Base-by-base conservation (phyloP, 92 coral and sea anemone species). In the Scolanthus callimorphus region DNA sequence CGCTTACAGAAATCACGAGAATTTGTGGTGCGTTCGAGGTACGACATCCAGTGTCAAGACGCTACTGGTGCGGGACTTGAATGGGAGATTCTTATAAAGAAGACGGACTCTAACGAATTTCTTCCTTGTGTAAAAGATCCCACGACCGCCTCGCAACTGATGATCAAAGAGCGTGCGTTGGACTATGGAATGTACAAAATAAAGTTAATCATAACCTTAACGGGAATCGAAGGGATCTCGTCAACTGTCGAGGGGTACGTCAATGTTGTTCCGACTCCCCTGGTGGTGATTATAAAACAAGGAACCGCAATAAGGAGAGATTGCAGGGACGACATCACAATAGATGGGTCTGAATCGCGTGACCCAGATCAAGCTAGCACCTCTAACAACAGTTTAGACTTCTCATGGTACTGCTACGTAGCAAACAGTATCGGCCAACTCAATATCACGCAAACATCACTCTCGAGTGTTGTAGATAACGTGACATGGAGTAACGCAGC, bases 331-430 rank as follows among this genome's bases (percentile, higher is more conserved):
- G 57, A 62, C 41, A 51, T 80, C 20, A n/a, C 21, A 1, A 46
- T 80, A n/a, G 77, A 73, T 53, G 86, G 80, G n/a, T 29, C 74
- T 25, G 70, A 65, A n/a, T 80, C 86, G 34, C 45, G 17, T 55
- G 86, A 80, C 29, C 86, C 76, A 1, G 86, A 80, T 17, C 17
- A 25, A 12, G 20, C 31, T 4, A 59, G 39, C 25, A 57, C 11
- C 22, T 26, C 25, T 9, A 49, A 54, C 27, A 65, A 49, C 20
- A 43, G 50, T 8, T 45, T 80, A 44, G 34, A 44, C 23, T 80
- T 73, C 38, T 47, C 26, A 21, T 80, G 86, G 86, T 73, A 28
- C 53, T 72, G 80, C 27, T 59, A 60, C 15, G 4, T 46, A 19
- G 65, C 63, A 27, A 50, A 53, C 2, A 67, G 52, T 21, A 50